phyloP scores from a whole-genome alignment of 2,797 vertebrate species.

The Macropodus opercularis region DNA sequence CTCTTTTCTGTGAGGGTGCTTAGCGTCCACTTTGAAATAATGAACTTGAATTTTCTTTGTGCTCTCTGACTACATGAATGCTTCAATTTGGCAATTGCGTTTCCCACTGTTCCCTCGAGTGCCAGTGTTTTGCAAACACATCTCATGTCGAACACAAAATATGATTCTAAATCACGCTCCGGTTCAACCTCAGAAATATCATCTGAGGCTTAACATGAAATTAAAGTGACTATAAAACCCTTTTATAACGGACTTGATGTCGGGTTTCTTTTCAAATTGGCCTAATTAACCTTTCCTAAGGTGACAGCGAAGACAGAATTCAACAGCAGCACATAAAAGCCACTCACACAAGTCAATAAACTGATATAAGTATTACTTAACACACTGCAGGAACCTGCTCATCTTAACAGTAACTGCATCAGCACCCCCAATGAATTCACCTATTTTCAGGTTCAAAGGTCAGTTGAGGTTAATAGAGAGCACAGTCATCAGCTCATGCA shows the following conservation, averaged over 20 bases:
- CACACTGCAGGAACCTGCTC: constrained; percentile 3
- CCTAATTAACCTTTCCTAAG: constrained; percentile 5
- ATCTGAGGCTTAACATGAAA: constrained; percentile 12
- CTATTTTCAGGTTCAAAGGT: constrained; percentile 39
- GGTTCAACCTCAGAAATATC: constrained; percentile 16
- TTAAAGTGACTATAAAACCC: background rate
- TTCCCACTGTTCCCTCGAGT: constrained; percentile 6
- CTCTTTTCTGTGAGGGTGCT: constrained; percentile 63
- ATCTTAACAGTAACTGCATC: constrained; percentile 16
- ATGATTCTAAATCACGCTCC: constrained; percentile 20
- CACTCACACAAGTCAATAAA: constrained; percentile 15
- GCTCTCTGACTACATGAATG: constrained; percentile 51
- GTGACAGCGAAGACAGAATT: constrained; percentile 12
- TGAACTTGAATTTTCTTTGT: constrained; percentile 66
- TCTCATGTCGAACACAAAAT: constrained; percentile 25
- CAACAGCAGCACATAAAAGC: constrained; percentile 8
- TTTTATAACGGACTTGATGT: background rate
- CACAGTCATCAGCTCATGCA: constrained; percentile 49
- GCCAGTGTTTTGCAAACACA: constrained; percentile 15
- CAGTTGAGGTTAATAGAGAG: constrained; percentile 55
- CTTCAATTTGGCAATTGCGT: constrained; percentile 40
- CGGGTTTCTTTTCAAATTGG: constrained; percentile 2
- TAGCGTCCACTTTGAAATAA: constrained; percentile 68
- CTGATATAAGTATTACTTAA: constrained; percentile 11
- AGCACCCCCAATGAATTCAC: constrained; percentile 42